Conservation (phyloP, 2,797 vertebrate genomes). For the Argentina silus region DNA sequence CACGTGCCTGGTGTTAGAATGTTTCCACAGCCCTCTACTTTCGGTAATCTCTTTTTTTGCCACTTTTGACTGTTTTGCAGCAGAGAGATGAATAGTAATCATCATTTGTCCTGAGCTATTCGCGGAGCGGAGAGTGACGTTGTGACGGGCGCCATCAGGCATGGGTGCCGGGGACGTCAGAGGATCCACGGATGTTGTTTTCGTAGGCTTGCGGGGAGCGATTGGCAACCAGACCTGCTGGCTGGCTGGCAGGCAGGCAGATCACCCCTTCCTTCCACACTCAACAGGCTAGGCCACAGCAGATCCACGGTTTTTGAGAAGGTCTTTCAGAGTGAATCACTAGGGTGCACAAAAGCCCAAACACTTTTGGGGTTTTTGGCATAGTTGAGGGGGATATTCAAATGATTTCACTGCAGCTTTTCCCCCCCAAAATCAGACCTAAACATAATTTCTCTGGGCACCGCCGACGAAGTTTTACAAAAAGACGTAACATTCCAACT, state of each 20-base stretch:
- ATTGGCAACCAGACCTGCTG: neutral
- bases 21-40: conserved; percentile 21
- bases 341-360: neutral
- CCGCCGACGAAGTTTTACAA: no score
- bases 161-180: conserved; percentile 20
- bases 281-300: no score
- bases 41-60: conserved; percentile 32
- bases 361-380: no score
- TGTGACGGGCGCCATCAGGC: neutral
- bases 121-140: conserved; percentile 14
- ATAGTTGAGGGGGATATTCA: no score
- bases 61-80: conserved; percentile 24
- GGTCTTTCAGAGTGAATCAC: neutral
- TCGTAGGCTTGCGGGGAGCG: conserved; percentile 23
- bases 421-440: no score
- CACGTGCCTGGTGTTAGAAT: neutral
- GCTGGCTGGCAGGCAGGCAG: neutral
- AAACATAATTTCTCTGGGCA: no score
- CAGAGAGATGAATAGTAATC: conserved; percentile 28
- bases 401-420: no score
- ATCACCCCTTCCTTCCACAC: no score
- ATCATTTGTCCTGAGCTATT: conserved; percentile 33
- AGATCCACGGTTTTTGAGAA: neutral
- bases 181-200: neutral
- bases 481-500: no score